These are phyloP conservation scores for Bilobella aurantiaca DNA, from an alignment of 1,140 invertebrate genomes.

Conservation along the genomic window DNA sequence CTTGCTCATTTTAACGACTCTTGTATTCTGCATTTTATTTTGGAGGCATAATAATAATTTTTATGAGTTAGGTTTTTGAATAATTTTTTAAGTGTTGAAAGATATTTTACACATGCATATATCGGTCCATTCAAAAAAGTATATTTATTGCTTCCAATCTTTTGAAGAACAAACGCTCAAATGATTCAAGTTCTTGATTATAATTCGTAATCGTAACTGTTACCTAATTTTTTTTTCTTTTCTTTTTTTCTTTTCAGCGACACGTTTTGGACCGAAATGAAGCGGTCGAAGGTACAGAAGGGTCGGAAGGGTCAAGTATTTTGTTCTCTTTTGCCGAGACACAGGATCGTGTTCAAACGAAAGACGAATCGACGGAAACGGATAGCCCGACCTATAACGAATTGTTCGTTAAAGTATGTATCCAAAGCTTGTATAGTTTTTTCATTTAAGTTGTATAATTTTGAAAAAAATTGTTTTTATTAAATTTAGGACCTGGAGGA, in stretches of 20 bases:
- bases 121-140: too few species aligned
- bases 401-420: constrained; percentile 9
- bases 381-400: constrained; percentile 12
- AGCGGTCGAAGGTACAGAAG: neutral
- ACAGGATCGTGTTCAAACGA: constrained; percentile 9
- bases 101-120: too few species aligned
- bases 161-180: too few species aligned
- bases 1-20: too few species aligned
- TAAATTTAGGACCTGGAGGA: constrained; percentile 30
- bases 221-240: neutral
- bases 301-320: neutral
- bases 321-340: too few species aligned
- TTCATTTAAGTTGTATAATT: neutral
- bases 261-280: neutral
- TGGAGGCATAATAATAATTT: too few species aligned
- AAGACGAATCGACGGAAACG: constrained; percentile 2
- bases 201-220: neutral
- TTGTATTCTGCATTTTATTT: too few species aligned
- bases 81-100: too few species aligned
- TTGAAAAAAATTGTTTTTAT: neutral
- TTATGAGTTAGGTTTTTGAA: too few species aligned
- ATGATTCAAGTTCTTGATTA: too few species aligned
- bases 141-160: too few species aligned
- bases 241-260: neutral
- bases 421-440: too few species aligned